Percentiles rank a stretch among this genome's conserved stretches.
Evolutionary conservation across 1,140 invertebrate species (phyloP).

Genomic region (Pseudachorutes palmiensis): DNA sequence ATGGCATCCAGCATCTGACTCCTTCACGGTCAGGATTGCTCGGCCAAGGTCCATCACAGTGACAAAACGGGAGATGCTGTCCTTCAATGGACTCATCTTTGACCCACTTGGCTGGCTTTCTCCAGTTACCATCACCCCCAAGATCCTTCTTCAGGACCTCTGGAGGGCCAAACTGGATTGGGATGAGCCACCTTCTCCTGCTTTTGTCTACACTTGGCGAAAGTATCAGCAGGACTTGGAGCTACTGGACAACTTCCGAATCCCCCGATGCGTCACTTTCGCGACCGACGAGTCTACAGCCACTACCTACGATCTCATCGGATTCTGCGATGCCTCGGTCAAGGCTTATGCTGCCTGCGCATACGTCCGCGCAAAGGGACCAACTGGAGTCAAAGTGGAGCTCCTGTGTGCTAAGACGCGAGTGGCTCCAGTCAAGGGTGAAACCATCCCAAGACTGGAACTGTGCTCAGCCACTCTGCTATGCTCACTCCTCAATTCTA

Average conservation of each 20-base stretch:
- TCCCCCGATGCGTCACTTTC: constrained; percentile 7
- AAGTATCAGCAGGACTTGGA: constrained; percentile 1
- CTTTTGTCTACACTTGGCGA: constrained; percentile 33
- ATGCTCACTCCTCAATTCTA: too few relatives aligned
- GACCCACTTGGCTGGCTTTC: constrained; percentile 31
- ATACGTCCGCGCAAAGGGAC: not conserved
- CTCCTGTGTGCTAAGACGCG: constrained; percentile 33
- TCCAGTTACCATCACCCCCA: constrained; percentile 25
- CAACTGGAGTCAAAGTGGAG: not conserved
- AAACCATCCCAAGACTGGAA: constrained; percentile 39
- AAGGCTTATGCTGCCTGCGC: constrained; percentile 9
- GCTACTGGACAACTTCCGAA: not conserved
- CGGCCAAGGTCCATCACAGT: not conserved
- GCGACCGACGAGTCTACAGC: not conserved
- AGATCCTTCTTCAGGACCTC: constrained; percentile 33
- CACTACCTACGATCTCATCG: not conserved
- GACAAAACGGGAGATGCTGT: constrained; percentile 29
- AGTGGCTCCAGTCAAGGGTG: constrained; percentile 37
- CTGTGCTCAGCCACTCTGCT: constrained; percentile 39
- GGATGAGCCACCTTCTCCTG: constrained; percentile 26
- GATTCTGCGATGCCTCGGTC: constrained; percentile 17
- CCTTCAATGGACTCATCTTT: constrained; percentile 28
- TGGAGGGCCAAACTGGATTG: constrained; percentile 26
- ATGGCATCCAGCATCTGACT: constrained; percentile 39
- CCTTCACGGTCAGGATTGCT: constrained; percentile 11